Evolutionary conservation across 2,113 vertebrate genomes (phyloP).

Genomic region (Callionymus lyra): DNA sequence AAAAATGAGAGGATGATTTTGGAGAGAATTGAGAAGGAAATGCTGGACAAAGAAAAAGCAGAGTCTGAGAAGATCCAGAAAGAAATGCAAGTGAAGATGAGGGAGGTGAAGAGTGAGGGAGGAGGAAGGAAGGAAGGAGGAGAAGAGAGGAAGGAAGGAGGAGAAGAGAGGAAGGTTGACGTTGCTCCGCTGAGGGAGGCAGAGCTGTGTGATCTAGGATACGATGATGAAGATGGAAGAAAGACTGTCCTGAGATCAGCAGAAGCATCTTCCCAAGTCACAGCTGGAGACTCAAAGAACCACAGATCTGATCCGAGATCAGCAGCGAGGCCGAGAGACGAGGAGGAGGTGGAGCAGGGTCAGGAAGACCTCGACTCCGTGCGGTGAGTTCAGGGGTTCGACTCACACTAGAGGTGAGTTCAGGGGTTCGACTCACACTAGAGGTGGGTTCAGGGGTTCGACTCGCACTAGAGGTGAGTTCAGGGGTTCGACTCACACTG

Average conservation of each 20-base stretch:
- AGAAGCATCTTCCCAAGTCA: too few relatives aligned
- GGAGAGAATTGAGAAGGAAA: neutral
- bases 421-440: too few relatives aligned
- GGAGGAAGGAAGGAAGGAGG: neutral
- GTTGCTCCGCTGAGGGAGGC: slow-evolving; percentile 32
- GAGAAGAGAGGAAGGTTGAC: neutral
- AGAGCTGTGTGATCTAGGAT: slow-evolving; percentile 39
- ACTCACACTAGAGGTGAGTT: slow-evolving; percentile 41
- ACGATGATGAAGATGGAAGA: slow-evolving; percentile 18
- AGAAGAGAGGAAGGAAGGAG: neutral
- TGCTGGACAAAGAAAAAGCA: neutral
- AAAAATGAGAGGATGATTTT: neutral
- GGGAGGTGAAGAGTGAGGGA: neutral
- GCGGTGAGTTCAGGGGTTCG: slow-evolving; percentile 60
- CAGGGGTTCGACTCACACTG: too few relatives aligned
- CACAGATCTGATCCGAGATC: slow-evolving; percentile 3
- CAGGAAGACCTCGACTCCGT: slow-evolving; percentile 63
- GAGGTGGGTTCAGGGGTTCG: too few relatives aligned
- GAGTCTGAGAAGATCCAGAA: neutral
- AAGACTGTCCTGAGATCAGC: slow-evolving; percentile 4
- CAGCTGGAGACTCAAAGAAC: too few relatives aligned
- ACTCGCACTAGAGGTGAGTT: too few relatives aligned
- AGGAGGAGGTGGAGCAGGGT: slow-evolving; percentile 46
- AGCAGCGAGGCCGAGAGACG: slow-evolving; percentile 15
- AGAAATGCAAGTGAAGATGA: neutral